Percentiles rank a stretch among this genome's conserved stretches.
phyloP scores from a whole-genome alignment of 2,888 invertebrate genomes.

The Cerceris rybyensis region DNA sequence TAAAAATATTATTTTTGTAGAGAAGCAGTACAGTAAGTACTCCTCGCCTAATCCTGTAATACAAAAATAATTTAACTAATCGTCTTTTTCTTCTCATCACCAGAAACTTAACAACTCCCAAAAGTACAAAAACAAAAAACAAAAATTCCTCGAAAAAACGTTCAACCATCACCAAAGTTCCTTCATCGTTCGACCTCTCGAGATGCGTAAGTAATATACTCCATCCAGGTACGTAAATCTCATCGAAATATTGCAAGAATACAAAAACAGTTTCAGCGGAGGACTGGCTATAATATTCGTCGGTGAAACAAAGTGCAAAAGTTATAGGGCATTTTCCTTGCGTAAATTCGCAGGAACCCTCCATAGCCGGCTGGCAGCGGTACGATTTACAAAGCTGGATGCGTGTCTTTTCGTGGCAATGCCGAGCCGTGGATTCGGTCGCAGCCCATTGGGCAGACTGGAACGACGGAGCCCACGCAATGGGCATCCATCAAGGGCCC shows the following conservation, averaged over 20 bases:
- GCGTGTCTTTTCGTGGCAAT: conserved; percentile 64
- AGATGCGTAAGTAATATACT: too few species aligned
- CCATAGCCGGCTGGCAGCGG: conserved; percentile 36
- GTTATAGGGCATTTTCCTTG: conserved; percentile 45
- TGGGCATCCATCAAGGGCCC: conserved; percentile 77
- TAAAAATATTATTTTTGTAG: too few species aligned
- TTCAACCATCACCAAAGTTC: too few species aligned
- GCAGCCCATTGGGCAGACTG: conserved; percentile 69
- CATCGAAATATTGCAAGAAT: background rate
- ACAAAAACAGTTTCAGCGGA: conserved; percentile 6
- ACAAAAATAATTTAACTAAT: too few species aligned
- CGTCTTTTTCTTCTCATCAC: too few species aligned
- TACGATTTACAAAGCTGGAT: conserved; percentile 65
- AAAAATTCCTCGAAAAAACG: too few species aligned
- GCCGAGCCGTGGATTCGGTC: conserved; percentile 67
- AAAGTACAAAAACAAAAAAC: too few species aligned
- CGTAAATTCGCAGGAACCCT: conserved; percentile 49
- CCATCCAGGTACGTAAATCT: too few species aligned
- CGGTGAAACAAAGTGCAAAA: conserved; percentile 54
- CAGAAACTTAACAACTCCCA: too few species aligned
- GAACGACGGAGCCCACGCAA: conserved; percentile 76
- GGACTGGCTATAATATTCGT: conserved; percentile 36
- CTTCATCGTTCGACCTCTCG: too few species aligned
- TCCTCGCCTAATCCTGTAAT: too few species aligned
- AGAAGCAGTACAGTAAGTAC: too few species aligned